phyloP scores from a whole-genome alignment of 2,797 vertebrate species.

The Chaetophractus vellerosus region DNA sequence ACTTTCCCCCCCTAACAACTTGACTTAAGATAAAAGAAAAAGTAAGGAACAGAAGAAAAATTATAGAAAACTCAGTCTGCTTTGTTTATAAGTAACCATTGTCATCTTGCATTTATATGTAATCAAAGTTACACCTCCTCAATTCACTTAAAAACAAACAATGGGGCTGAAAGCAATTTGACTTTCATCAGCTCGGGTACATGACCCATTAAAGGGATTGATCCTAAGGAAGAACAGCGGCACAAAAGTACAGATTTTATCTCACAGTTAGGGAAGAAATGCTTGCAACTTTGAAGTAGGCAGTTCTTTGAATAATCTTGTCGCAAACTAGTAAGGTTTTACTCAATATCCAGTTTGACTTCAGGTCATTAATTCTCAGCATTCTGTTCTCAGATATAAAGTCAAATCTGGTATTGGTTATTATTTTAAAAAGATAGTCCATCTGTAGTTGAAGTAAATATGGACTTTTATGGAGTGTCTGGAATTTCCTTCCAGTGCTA shows the following conservation, averaged over 20 bases:
- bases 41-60: background rate
- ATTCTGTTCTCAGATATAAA: slow-evolving; percentile 74
- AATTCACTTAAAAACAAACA: slow-evolving; percentile 51
- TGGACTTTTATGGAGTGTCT: slow-evolving; percentile 81
- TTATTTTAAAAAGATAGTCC: slow-evolving; percentile 27
- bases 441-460: slow-evolving; percentile 79
- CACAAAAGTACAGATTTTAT: slow-evolving; percentile 26
- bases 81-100: slow-evolving; percentile 6
- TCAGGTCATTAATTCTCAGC: slow-evolving; percentile 72
- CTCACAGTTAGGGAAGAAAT: slow-evolving; percentile 47
- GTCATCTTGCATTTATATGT: background rate
- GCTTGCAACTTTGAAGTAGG: slow-evolving; percentile 50
- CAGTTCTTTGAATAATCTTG: slow-evolving; percentile 60
- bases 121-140: background rate
- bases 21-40: slow-evolving; percentile 9
- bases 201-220: background rate
- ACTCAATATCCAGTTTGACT: slow-evolving; percentile 70
- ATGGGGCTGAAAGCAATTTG: slow-evolving; percentile 47
- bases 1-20: background rate
- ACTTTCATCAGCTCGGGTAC: background rate
- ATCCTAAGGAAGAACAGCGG: background rate
- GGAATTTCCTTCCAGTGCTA: slow-evolving; percentile 81
- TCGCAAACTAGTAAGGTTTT: slow-evolving; percentile 69
- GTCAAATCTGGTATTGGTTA: slow-evolving; percentile 81
- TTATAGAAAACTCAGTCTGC: slow-evolving; percentile 6